Conservation (phyloP, 2,888 invertebrate species). For the Habroteleia sp. region DNA sequence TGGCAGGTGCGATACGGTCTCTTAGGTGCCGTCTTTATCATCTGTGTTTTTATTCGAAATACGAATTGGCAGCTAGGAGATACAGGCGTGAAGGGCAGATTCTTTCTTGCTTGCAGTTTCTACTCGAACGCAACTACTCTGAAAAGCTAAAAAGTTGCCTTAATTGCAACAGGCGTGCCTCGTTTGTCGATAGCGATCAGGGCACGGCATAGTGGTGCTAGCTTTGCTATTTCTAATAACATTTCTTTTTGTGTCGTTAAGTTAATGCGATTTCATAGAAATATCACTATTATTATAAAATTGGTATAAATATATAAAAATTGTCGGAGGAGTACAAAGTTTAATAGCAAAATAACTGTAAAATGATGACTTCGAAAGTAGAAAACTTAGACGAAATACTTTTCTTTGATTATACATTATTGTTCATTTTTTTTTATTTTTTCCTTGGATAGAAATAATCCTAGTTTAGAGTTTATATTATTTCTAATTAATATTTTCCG, state of each 20-base stretch:
- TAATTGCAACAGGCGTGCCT: constrained; percentile 62
- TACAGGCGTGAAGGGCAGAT: constrained; percentile 39
- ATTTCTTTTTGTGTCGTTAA: constrained; percentile 35
- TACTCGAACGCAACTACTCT: constrained; percentile 62
- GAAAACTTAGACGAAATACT: no score
- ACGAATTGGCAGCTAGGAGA: constrained; percentile 46
- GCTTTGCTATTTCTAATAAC: constrained; percentile 47
- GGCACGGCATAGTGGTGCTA: constrained; percentile 13
- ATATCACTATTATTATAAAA: constrained; percentile 48
- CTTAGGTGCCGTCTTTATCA: constrained; percentile 51
- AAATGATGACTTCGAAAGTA: constrained; percentile 6
- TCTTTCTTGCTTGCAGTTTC: constrained; percentile 68
- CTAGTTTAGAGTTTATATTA: no score
- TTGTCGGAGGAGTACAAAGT: constrained; percentile 14
- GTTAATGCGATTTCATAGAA: constrained; percentile 38
- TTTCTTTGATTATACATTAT: no score
- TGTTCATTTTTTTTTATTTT: no score
- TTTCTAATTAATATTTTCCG: no score
- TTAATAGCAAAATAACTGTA: constrained; percentile 37
- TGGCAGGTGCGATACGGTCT: constrained; percentile 73
- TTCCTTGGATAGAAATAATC: no score
- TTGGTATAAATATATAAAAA: constrained; percentile 17
- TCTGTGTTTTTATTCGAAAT: constrained; percentile 25
- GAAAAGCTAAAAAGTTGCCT: constrained; percentile 64
- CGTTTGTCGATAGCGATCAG: constrained; percentile 60